phyloP scores from a whole-genome alignment of 2,797 vertebrate genomes.

The Apogon talboti region DNA sequence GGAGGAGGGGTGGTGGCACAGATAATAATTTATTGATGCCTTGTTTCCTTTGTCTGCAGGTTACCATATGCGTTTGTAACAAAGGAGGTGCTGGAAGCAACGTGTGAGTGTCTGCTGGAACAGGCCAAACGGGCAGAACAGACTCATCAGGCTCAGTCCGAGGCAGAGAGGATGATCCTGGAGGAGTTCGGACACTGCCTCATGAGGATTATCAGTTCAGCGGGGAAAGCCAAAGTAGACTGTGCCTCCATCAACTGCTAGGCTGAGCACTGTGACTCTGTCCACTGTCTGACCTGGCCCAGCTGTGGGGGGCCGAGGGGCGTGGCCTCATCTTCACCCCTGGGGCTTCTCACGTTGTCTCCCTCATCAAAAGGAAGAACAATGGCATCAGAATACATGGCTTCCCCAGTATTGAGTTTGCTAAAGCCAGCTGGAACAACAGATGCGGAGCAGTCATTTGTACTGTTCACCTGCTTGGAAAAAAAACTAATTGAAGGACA shows the following conservation, averaged over 20 bases:
- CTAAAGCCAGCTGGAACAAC: constrained; percentile 46
- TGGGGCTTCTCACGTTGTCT: constrained; percentile 21
- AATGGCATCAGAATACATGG: constrained; percentile 13
- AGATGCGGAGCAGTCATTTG: constrained; percentile 7
- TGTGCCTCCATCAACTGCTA: constrained; percentile 94
- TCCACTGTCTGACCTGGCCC: not conserved
- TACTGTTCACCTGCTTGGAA: constrained; percentile 18
- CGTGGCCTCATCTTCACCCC: constrained; percentile 6
- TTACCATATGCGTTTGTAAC: constrained; percentile 96
- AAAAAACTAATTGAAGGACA: constrained; percentile 32
- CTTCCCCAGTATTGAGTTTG: constrained; percentile 11
- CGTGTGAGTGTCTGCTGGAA: constrained; percentile 94
- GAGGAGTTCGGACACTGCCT: constrained; percentile 98
- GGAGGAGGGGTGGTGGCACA: too few relatives aligned
- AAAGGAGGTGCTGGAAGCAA: constrained; percentile 95
- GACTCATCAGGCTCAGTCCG: constrained; percentile 87
- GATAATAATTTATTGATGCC: not conserved
- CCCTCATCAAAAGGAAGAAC: constrained; percentile 40
- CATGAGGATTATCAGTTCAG: constrained; percentile 96
- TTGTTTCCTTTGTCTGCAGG: constrained; percentile 77
- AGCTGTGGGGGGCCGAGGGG: constrained; percentile 15
- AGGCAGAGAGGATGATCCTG: constrained; percentile 93
- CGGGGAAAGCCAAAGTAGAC: constrained; percentile 95
- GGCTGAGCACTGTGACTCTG: constrained; percentile 32
- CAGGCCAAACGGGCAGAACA: constrained; percentile 93